phyloP scores from a whole-genome alignment of 2,888 invertebrate species.

The Chromoteleia sp. region DNA sequence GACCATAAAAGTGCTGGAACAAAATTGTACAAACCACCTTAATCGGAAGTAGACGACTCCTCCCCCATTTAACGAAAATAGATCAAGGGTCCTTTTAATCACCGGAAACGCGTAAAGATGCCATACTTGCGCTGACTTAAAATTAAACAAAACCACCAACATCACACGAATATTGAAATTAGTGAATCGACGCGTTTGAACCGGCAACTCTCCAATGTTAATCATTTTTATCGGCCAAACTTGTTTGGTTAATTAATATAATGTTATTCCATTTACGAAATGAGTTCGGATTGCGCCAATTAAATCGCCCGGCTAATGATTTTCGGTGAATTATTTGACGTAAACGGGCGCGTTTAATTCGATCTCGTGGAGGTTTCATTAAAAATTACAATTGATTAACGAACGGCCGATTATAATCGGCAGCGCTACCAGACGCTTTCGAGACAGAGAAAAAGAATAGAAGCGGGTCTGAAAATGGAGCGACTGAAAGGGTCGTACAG shows the following conservation, averaged over 20 bases:
- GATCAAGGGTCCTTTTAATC: slow-evolving; percentile 47
- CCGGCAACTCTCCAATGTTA: too few species aligned
- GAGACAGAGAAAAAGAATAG: too few species aligned
- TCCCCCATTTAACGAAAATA: slow-evolving; percentile 42
- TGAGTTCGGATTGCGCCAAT: slow-evolving; percentile 1
- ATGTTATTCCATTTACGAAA: slow-evolving; percentile 18
- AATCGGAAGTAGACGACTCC: neutral
- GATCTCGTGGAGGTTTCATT: neutral
- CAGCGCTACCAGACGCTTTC: too few species aligned
- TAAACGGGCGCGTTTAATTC: slow-evolving; percentile 4
- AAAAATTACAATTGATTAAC: slow-evolving; percentile 13
- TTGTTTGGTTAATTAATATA: slow-evolving; percentile 17
- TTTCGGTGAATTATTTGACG: slow-evolving; percentile 14
- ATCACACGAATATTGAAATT: neutral
- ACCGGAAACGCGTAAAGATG: slow-evolving; percentile 42
- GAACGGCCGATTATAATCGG: neutral
- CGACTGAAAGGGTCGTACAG: neutral
- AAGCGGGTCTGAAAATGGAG: neutral
- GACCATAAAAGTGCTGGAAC: too few species aligned
- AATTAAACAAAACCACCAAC: slow-evolving; percentile 13
- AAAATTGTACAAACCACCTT: neutral
- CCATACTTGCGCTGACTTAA: neutral
- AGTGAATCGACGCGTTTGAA: neutral
- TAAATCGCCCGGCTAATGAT: slow-evolving; percentile 11
- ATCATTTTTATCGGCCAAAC: neutral